These are phyloP conservation scores for Hemistola chrysoprasaria DNA, from an alignment of 2,888 invertebrate genomes.

Conservation along the genomic window DNA sequence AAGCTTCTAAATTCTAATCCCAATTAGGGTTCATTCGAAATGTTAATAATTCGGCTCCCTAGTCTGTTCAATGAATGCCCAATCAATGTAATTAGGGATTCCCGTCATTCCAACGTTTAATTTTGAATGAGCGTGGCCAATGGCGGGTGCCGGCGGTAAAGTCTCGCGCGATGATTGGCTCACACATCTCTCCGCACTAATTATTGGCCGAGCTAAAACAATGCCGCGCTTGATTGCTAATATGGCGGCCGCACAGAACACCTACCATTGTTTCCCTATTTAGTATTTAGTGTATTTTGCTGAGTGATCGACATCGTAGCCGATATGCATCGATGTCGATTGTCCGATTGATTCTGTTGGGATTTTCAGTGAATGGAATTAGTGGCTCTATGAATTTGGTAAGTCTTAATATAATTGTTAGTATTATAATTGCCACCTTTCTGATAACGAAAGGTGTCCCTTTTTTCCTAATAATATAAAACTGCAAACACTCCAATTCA, in stretches of 20 bases:
- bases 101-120: constrained; percentile 46
- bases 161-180: constrained; percentile 55
- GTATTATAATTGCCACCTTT: no score
- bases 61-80: constrained; percentile 38
- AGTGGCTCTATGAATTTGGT: no score
- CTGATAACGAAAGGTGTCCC: no score
- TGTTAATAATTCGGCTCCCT: constrained; percentile 26
- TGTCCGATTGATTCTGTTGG: constrained; percentile 27
- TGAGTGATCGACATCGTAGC: constrained; percentile 21
- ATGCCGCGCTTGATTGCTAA: constrained; percentile 49
- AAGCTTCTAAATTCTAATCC: constrained; percentile 18
- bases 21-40: constrained; percentile 19
- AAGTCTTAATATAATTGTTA: no score
- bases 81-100: constrained; percentile 61
- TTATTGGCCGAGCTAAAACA: constrained; percentile 66
- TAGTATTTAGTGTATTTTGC: constrained; percentile 16
- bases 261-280: constrained; percentile 48
- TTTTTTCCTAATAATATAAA: no score
- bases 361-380: constrained; percentile 11
- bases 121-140: constrained; percentile 52
- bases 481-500: no score
- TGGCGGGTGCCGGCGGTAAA: constrained; percentile 42
- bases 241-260: constrained; percentile 50
- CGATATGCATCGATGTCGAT: constrained; percentile 29
- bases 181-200: constrained; percentile 47